Percentiles rank a stretch among this genome's conserved stretches.
phyloP scores from a whole-genome alignment of 1,140 invertebrate species.

The Metaphire vulgaris region DNA sequence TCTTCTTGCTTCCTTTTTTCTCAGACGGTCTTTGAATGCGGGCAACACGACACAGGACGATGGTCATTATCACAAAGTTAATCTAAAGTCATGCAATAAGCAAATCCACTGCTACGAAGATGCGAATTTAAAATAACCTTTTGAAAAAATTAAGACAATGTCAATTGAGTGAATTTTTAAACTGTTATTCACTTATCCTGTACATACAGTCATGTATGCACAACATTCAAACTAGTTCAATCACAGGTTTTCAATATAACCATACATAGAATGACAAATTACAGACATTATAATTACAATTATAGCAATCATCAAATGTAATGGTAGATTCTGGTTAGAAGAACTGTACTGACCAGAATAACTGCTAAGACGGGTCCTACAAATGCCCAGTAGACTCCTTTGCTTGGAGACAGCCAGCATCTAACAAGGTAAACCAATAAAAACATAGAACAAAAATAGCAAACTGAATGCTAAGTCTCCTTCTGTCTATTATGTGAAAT shows the following conservation, averaged over 20 bases:
- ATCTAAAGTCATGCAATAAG: not conserved
- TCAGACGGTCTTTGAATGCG: constrained; percentile 10
- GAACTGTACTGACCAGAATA: constrained; percentile 19
- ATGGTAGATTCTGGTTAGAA: too few relatives aligned
- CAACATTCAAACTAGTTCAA: not conserved
- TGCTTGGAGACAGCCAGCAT: constrained; percentile 25
- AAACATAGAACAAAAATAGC: not conserved
- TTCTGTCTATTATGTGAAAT: not conserved
- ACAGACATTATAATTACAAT: not conserved
- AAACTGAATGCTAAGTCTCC: not conserved
- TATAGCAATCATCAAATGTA: too few relatives aligned
- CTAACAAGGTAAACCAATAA: constrained; percentile 10
- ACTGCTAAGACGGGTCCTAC: constrained; percentile 24
- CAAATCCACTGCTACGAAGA: not conserved
- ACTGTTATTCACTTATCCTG: not conserved
- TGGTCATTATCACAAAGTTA: constrained; percentile 22
- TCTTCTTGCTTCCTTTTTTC: constrained; percentile 11
- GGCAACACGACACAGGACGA: constrained; percentile 12
- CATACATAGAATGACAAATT: not conserved
- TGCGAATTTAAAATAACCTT: not conserved
- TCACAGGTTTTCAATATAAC: not conserved
- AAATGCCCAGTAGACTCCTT: constrained; percentile 27
- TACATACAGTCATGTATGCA: too few relatives aligned
- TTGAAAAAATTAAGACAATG: not conserved
- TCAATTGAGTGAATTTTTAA: not conserved